Percentiles rank a stretch among this genome's conserved stretches.
phyloP scores from a whole-genome alignment of 2,113 vertebrate genomes.

The Callospermophilus lateralis region DNA sequence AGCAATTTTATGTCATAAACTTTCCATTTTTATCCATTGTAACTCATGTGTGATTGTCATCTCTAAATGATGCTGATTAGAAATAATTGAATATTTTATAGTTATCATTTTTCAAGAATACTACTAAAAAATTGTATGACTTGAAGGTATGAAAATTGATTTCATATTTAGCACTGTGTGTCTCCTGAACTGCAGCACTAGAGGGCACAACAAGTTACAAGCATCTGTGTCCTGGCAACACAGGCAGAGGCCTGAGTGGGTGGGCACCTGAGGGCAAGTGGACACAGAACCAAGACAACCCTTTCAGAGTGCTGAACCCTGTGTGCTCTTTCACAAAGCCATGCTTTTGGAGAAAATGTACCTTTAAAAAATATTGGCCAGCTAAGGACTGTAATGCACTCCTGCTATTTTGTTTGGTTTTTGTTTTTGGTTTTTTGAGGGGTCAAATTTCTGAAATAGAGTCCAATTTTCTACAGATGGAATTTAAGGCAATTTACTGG shows the following conservation, averaged over 20 bases:
- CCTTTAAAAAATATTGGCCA: background rate
- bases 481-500: background rate
- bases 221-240: background rate
- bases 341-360: background rate
- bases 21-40: conserved; percentile 54
- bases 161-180: background rate
- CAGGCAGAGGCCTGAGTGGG: background rate
- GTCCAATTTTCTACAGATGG: background rate
- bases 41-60: background rate
- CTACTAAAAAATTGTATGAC: background rate
- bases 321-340: background rate
- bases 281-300: background rate
- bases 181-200: background rate
- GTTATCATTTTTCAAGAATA: background rate
- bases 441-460: background rate
- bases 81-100: conserved; percentile 61
- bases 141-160: background rate
- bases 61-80: conserved; percentile 67
- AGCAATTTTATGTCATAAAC: background rate
- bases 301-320: background rate
- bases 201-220: background rate
- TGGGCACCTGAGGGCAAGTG: background rate
- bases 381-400: background rate
- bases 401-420: background rate
- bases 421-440: background rate